Base-by-base conservation (phyloP, 2,888 invertebrate species). In the Aplocera efformata region DNA sequence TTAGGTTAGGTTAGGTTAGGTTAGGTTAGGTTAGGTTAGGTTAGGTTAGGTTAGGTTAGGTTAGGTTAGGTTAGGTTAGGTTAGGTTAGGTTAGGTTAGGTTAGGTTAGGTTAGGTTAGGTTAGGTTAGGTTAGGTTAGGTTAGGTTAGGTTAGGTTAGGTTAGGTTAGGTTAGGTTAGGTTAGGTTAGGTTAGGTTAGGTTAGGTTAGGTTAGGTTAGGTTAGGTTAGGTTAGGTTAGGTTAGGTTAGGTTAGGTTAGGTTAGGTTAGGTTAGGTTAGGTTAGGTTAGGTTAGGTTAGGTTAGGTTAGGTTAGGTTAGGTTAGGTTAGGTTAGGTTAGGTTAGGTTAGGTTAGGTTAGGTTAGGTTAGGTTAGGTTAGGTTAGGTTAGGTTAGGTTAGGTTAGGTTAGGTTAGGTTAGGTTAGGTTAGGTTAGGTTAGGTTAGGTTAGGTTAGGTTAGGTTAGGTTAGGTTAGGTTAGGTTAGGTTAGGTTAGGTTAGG, bases 381-480 rank as follows among this genome's bases (percentile, higher is more conserved):
- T 35, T 42, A 42, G 40, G 40, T 40, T 40, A 40, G 40, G 37
- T 37, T 30, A 30, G 32, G 38, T 17, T 17, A 17, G 13, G 48
- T 48, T 48, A 48, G 48, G 48, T 51, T 51, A 51, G 48, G 48
- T 51, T 51, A 48, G 48, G 45, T 51, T 51, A 48, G 45, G 53
- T 53, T 53, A 47, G 50, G 50, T 50, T 50, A 50, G 46, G 46
- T 50, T 50, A 50, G 50, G 50, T 50, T 50, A 50, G 50, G 50
- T 50, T 50, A 46, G 45, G 45, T 46, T 46, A 45, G 45, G 45
- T 45, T 42, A 42, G 49, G 42, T 42, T 45, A 42, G 45, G 42
- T 50, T 46, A 46, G 45, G 45, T 45, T 45, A 46, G 49, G 49
- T 45, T 45, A 46, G 45, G 49, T 50, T 50, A 42, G 49, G 45